Evolutionary conservation across 2,797 vertebrate species (phyloP).

Genomic region (Pogonophryne albipinna): DNA sequence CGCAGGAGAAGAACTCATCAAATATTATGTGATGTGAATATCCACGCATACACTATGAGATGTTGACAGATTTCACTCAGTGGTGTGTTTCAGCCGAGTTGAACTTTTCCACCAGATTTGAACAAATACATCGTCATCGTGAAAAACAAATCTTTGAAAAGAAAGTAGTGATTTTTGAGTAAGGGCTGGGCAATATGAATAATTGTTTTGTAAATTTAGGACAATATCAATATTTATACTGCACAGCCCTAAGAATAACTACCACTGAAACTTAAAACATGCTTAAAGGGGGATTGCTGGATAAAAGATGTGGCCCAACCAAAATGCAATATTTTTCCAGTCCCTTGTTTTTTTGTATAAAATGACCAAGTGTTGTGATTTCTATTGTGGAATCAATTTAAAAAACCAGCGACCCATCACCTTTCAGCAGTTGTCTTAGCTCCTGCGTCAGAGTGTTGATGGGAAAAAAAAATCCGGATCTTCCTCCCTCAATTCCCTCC

Average conservation of each 20-base stretch:
- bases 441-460: slow-evolving; percentile 22
- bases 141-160: slow-evolving; percentile 17
- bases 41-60: slow-evolving; percentile 8
- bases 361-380: slow-evolving; percentile 6
- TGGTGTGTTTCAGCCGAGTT: neutral
- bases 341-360: slow-evolving; percentile 2
- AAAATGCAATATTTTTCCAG: slow-evolving; percentile 34
- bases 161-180: neutral
- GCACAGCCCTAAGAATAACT: too few relatives aligned
- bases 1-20: slow-evolving; percentile 16
- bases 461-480: neutral
- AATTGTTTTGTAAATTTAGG: too few relatives aligned
- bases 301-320: slow-evolving; percentile 1
- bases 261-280: neutral
- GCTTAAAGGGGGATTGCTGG: slow-evolving; percentile 43
- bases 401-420: slow-evolving; percentile 22
- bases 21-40: neutral
- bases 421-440: slow-evolving; percentile 41
- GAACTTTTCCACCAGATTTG: slow-evolving; percentile 16
- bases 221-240: too few relatives aligned
- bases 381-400: slow-evolving; percentile 5
- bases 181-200: too few relatives aligned
- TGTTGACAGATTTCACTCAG: neutral
- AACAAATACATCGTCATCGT: neutral
- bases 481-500: slow-evolving; percentile 5